Evolutionary conservation across 2,113 vertebrate genomes (phyloP), one percentile per base, ranked within the genome.

Genomic region (Xerus inauris): DNA sequence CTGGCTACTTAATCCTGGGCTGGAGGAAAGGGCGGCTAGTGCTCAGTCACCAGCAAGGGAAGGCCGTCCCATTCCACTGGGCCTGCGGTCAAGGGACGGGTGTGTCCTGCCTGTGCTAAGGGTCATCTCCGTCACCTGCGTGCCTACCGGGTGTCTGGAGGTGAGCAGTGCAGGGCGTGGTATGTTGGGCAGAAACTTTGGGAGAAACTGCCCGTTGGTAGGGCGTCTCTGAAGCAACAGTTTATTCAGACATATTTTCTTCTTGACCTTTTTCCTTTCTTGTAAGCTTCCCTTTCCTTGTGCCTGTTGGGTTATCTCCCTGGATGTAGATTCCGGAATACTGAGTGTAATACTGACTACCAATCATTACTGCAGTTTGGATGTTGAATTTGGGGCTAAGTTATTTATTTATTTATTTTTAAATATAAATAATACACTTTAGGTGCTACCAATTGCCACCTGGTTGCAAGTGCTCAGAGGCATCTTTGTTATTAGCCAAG

Each of bases 181-280:
- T 13, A 24, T 51, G 35, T 64, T 2, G 22, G 6, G 30, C 54
- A 45, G 40, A 38, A 9, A 12, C 6, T 47, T 57, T 49, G n/a
- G 62, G 94, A 94, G 75, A 30, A 40, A 2, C 54, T 35, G 64
- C 13, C 6, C 47, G 26, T 67, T 3, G 1, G 90, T 94, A 86
- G 14, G 88, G 92, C 54, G 54, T 57, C 11, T 6, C 51, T 5
- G 40, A 69, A 72, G 47, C 6, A 26, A 54, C n/a, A 82, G 82
- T 24, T 57, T 7, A 26, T 86, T 59, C 6, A 59, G 87, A 9
- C 4, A 12, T 22, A 32, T 76, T 91, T 96, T 73, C 57, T 88
- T 93, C 82, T 24, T 8, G 76, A 91, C 5, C 54, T 82, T 57
- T 82, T 57, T 20, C 96, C 94, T 94, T 81, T 35, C 9, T 59